Base-by-base conservation (phyloP, 1,140 invertebrate genomes). In the Euwallacea fornicatus region DNA sequence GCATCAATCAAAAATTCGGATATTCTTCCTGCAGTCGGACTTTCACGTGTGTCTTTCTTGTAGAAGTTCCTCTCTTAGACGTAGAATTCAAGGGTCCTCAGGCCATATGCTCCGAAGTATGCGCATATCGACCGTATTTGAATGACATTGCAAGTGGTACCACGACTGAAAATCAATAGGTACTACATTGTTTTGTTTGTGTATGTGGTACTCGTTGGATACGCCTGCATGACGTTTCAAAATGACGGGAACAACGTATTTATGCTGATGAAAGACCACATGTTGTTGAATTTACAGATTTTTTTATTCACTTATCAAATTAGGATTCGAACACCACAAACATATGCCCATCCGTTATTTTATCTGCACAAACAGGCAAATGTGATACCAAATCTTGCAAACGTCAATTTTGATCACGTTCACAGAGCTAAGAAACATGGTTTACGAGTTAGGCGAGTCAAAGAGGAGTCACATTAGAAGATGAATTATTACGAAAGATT, bases 401-500 rank as follows among this genome's bases (percentile, higher is more conserved):
- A 65, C 42, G 62, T 50, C 6, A 41, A 53, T 62, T 62, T 62
- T 62, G 50, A 53, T 16, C 13, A 65, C 44, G 63, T 65, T 53
- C 63, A 65, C 46, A 21, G 54, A 46, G 54, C 63, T 15, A 41
- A 10, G 16, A n/a, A 41, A 54, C 47, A 65, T 54, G 63, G 46
- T 65, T 65, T 65, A 65, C 50, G 63, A 21, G 8, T 41, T 54
- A 50, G 63, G 47, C 21, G 43, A 42, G 47, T 53, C 63, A 10
- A 63, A 63, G 59, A 61, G 15, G 63, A 65, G 63, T 46, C 42
- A 42, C 50, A 65, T 65, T 65, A 65, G 63, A 65, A 65, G 46
- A 65, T 65, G 63, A 65, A 53, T 53, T 65, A 65, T 65, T 53
- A 42, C 43, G 63, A 50, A 65, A 65, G 63, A 65, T 65, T 65